Conservation (phyloP, 2,888 invertebrate species). For the Platycnemis pennipes region DNA sequence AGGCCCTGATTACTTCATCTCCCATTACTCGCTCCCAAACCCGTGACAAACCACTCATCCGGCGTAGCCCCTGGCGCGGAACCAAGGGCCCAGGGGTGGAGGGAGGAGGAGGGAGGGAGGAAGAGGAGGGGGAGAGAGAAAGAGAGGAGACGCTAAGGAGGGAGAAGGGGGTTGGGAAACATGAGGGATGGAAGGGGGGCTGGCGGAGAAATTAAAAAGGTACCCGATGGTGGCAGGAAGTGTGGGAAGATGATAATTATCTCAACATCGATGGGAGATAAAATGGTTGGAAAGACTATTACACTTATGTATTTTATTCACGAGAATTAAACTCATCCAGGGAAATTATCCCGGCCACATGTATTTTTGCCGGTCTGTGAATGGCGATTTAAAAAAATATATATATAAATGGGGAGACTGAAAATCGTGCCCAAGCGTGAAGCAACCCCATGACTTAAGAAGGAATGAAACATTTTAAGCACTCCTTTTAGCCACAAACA, state of each 20-base stretch:
- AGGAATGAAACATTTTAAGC: neutral
- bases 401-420: neutral
- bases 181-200: neutral
- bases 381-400: neutral
- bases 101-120: neutral
- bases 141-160: neutral
- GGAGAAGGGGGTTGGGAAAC: neutral
- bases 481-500: neutral
- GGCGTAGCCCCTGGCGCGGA: conserved; percentile 38
- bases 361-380: neutral
- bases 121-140: neutral
- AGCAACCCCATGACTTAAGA: neutral
- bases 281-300: conserved; percentile 14
- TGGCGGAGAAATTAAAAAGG: conserved; percentile 6
- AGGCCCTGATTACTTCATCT: conserved; percentile 56
- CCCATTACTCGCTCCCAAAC: conserved; percentile 61
- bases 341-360: conserved; percentile 9
- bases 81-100: neutral
- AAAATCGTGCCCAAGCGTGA: neutral
- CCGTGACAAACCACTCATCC: conserved; percentile 60
- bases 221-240: neutral
- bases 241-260: conserved; percentile 6
- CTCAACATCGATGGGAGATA: neutral
- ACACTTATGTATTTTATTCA: conserved; percentile 14
- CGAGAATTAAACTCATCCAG: conserved; percentile 28